phyloP scores from a whole-genome alignment of 2,113 vertebrate species.

The Thamnaconus septentrionalis region DNA sequence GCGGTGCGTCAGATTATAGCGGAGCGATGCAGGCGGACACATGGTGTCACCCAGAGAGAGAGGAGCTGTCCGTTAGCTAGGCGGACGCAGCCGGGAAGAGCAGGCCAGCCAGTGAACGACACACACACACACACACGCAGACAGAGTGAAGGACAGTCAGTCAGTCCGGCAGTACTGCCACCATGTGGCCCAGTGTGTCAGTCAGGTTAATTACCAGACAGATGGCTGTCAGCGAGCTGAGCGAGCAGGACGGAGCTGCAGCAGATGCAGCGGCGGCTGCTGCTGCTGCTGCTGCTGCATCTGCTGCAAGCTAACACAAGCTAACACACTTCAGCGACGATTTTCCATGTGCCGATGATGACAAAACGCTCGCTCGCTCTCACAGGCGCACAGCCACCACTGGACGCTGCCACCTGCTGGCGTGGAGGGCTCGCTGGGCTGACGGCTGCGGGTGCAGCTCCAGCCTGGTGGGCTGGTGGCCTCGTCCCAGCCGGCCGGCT shows the following conservation, averaged over 20 bases:
- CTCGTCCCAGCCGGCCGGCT: constrained; percentile 2
- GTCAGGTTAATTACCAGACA: constrained; percentile 85
- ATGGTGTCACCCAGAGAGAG: constrained; percentile 12
- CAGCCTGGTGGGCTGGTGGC: not conserved
- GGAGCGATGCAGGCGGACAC: constrained; percentile 16
- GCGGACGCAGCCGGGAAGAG: constrained; percentile 8
- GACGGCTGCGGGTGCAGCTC: not conserved
- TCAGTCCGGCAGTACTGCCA: constrained; percentile 16
- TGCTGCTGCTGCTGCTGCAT: too few relatives aligned
- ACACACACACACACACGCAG: constrained; percentile 7
- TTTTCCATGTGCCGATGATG: too few relatives aligned
- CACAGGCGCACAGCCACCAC: too few relatives aligned
- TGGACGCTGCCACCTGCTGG: too few relatives aligned
- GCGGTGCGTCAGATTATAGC: constrained; percentile 24
- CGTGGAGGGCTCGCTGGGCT: too few relatives aligned
- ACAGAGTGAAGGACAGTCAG: constrained; percentile 16
- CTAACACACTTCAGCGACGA: too few relatives aligned
- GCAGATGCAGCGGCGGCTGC: too few relatives aligned
- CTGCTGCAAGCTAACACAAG: too few relatives aligned
- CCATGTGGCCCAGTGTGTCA: constrained; percentile 63
- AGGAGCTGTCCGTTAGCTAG: constrained; percentile 24
- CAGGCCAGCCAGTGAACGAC: constrained; percentile 9
- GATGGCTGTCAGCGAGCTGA: constrained; percentile 75
- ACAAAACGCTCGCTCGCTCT: too few relatives aligned
- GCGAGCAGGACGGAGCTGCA: constrained; percentile 12